Evolutionary conservation across 64 coral and sea anemone genomes (phyloP), one percentile per base, ranked within the genome.

Genomic region (Actinia equina): DNA sequence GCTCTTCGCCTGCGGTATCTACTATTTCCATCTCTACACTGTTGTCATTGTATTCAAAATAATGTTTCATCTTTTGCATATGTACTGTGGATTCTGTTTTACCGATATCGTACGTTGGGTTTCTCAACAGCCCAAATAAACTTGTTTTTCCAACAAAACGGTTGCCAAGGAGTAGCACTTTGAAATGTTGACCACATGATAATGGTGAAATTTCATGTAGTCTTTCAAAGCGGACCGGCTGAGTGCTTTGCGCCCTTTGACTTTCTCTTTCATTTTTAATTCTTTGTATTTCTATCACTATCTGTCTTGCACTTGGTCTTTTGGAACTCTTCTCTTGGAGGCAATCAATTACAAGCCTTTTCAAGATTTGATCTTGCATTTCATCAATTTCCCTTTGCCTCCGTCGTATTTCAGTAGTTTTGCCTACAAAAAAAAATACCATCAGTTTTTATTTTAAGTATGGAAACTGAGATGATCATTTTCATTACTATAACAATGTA

Each of bases 1-100:
- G 20, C 62, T 88, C 87, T 30, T 82, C 26, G 23, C 87, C 87
- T 17, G 78, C 26, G 10, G 77, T 88, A 45, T 88, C 87, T 5
- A 17, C 3, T 80, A 88, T 46, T 5, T 82, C 2, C 20, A 88
- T 80, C 52, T n/a, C 3, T 12, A 43, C 30, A 6, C 15, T 17
- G 30, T 23, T 6, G 3, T 13, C 17, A 88, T 88, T 0, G 3
- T 65, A 17, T 3, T 64, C 1, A 3, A n/a, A 82, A 14, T 3
- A 44, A 52, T 63, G 18, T 9, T 2, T 77, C 77, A 82, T n/a
- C n/a, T n/a, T n/a, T n/a, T n/a, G n/a, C n/a, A n/a, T n/a, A n/a
- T n/a, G n/a, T n/a, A n/a, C n/a, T n/a, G n/a, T n/a, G n/a, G n/a
- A n/a, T n/a, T n/a, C n/a, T n/a, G n/a, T n/a, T n/a, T n/a, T n/a